Base-by-base conservation (phyloP, 2,888 invertebrate species). In the Andrena dorsata region DNA sequence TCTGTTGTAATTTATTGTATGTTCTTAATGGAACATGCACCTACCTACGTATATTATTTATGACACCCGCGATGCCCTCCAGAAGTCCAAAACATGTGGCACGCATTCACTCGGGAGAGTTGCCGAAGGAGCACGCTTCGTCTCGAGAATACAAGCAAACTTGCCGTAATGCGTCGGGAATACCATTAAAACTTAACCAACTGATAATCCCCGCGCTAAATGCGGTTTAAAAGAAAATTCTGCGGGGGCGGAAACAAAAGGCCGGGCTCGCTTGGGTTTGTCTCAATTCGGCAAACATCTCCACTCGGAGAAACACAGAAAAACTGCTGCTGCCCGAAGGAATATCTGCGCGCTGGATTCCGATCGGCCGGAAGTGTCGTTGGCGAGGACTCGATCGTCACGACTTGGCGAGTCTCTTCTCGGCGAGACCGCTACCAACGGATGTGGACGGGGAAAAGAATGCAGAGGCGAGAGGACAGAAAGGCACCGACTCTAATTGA, bases 401-500 rank as follows among this genome's bases (percentile, higher is more conserved):
- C 61, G 65, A 47, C 26, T 20, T 8, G 7, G 23, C 26, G 2
- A 41, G 23, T 13, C 49, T 13, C 7, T 1, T 30, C 28, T 2
- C 23, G 26, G 61, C 56, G 68, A 53, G 75, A 20, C 56, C 10
- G 28, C 41, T 41, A 16, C 16, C 13, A 16, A 16, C 41, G 41
- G 41, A 41, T 16, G 41, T 41, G 26, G 35, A 58, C 69, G 32
- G 72, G 53, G 80, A 77, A 69, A 83, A 77, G 78, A 75, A 84
- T 80, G 78, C 69, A 66, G 77, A 79, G 64, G 78, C 58, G 71
- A 56, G 47, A 26, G 72, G 58, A 61, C 71, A 80, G 77, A 80
- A 75, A 77, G 78, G 69, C 64, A 70, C 78, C 82, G 82, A 68
- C 78, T 72, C 80, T 88, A 88, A 88, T 88, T 88, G 88, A 88